Evolutionary conservation across 2,888 invertebrate genomes (phyloP).

Genomic region (Heliothis peltigera): DNA sequence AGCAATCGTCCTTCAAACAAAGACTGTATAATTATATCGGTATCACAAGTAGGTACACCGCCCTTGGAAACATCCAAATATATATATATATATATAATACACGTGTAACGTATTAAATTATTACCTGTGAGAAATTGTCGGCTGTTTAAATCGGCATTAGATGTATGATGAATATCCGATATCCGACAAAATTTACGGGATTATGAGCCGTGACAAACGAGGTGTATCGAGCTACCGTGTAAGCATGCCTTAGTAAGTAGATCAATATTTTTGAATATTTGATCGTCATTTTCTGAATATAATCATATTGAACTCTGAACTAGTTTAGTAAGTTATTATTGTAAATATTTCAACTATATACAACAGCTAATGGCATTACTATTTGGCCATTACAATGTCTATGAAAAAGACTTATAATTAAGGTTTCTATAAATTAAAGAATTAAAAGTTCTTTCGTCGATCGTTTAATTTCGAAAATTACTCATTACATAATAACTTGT

Average conservation of each 20-base stretch:
- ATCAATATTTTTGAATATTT: slow-evolving; percentile 18
- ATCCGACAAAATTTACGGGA: slow-evolving; percentile 29
- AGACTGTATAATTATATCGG: not conserved
- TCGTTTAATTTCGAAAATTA: too few relatives aligned
- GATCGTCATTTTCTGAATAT: too few relatives aligned
- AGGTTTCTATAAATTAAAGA: too few relatives aligned
- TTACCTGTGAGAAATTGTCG: slow-evolving; percentile 5
- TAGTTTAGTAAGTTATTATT: too few relatives aligned
- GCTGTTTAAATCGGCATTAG: slow-evolving; percentile 21
- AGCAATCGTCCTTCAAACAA: not conserved
- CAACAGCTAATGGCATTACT: too few relatives aligned
- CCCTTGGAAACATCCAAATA: not conserved
- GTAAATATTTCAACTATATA: too few relatives aligned
- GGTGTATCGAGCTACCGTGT: slow-evolving; percentile 14
- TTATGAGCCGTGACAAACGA: slow-evolving; percentile 30
- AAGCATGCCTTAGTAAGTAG: slow-evolving; percentile 30
- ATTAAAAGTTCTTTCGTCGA: too few relatives aligned
- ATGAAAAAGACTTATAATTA: too few relatives aligned
- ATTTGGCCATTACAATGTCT: too few relatives aligned
- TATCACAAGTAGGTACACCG: not conserved
- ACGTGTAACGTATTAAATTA: not conserved
- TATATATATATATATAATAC: not conserved
- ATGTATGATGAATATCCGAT: slow-evolving; percentile 13
- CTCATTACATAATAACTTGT: too few relatives aligned
- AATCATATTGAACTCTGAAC: too few relatives aligned